A percentile compares a stretch with the other conserved stretches of the same genome.
phyloP scores from a whole-genome alignment of 2,888 invertebrate species.

The Yponomeuta plumbellus region DNA sequence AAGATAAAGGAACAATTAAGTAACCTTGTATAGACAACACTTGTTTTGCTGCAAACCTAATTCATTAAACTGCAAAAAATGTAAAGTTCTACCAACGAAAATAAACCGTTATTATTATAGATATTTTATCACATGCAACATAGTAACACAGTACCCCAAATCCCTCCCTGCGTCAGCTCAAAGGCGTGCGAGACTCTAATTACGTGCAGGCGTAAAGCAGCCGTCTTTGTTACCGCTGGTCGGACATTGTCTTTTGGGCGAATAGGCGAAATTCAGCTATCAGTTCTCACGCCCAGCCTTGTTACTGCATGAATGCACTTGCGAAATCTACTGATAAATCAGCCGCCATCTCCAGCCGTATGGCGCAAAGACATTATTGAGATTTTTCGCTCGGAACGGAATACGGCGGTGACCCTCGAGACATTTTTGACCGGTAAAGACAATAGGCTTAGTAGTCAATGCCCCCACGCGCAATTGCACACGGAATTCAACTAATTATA shows the following conservation, averaged over 20 bases:
- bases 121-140: neutral
- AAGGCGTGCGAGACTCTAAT: constrained; percentile 56
- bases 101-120: neutral
- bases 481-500: no score
- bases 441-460: neutral
- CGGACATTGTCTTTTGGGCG: constrained; percentile 55
- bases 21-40: no score
- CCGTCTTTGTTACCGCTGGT: constrained; percentile 54
- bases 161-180: constrained; percentile 30
- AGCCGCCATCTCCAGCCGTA: constrained; percentile 15
- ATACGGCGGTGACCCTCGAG: neutral
- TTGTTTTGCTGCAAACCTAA: no score
- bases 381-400: neutral
- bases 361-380: neutral
- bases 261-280: constrained; percentile 45
- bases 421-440: neutral
- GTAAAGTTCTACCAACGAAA: neutral
- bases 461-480: neutral
- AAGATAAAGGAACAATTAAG: no score
- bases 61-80: no score
- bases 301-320: constrained; percentile 41
- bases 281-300: constrained; percentile 52
- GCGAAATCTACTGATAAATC: constrained; percentile 38
- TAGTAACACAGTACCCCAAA: constrained; percentile 1
- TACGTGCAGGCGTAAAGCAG: constrained; percentile 39